Base-by-base conservation (phyloP, 2,888 invertebrate species). In the Galeruca laticollis region DNA sequence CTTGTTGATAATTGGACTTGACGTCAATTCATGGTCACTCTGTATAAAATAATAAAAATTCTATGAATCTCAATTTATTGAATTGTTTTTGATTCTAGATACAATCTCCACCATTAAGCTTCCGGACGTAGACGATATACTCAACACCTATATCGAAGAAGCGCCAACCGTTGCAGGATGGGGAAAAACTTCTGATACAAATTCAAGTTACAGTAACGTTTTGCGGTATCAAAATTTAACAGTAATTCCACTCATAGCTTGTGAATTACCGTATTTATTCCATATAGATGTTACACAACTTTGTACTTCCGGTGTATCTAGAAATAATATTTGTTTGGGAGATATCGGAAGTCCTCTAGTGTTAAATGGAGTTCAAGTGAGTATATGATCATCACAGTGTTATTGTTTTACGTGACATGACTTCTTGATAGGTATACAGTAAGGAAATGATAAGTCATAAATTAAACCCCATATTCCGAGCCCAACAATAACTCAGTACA, bases 321-420 rank as follows among this genome's bases (percentile, higher is more conserved):
- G 49, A 31, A 71, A 64, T 21, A 74, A 73, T 63, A 75, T 76
- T 40, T 76, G 76, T 51, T 40, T 71, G n/a, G 76, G 76, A 13
- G 76, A 76, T 60, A 47, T 59, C 37, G 76, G 76, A 2, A 68
- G 73, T 49, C 76, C 76, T 2, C 62, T 76, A 18, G 62, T 76
- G 1, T 63, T 76, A 3, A 64, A 75, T 52, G 72, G 69, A 26
- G 64, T 72, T 21, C 74, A 73, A 68, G 76, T 74, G 65, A 70
- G 70, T 69, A 26, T 26, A 26, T 26, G 6, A 26, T 5, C 26
- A 26, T 3, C 26, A 1, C 1, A 26, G 26, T n/a, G n/a, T n/a
- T n/a, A n/a, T n/a, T n/a, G n/a, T n/a, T n/a, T n/a, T n/a, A n/a
- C n/a, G n/a, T n/a, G n/a, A n/a, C n/a, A n/a, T n/a, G n/a, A n/a